Base-by-base conservation (phyloP, 2,797 vertebrate genomes). In the Chaetophractus vellerosus region DNA sequence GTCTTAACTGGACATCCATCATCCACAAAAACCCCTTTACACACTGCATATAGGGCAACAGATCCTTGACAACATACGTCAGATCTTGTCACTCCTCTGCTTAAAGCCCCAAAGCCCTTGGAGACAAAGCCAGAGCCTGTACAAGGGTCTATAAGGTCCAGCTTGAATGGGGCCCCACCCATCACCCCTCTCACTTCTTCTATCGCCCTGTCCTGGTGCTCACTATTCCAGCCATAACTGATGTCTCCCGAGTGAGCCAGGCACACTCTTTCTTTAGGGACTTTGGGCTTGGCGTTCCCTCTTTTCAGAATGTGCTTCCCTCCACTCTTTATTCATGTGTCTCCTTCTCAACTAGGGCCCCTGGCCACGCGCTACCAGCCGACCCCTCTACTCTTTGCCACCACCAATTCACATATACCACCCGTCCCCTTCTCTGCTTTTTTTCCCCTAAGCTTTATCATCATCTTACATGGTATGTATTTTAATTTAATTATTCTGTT, bases 161-260 rank as follows among this genome's bases (percentile, higher is more conserved):
- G 2, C 5, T n/a, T 41, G 38, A 9, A 0, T 1, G 21, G 21
- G 38, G 55, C 8, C 11, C 55, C 18, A 8, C 19, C 6, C 14
- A 23, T 21, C 24, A 14, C 12, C 38, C 31, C 50, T 31, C 48
- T 9, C 28, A 2, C 21, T 9, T 23, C 18, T 66, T 50, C 71
- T n/a, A 2, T 57, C 9, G 28, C n/a, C 59, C 36, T 71, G 74
- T 21, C 11, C 26, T 31, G 4, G 28, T 5, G 38, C 26, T 74
- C 15, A 24, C 26, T 38, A 8, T 90, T 64, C 28, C 23, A 28
- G 64, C 19, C 66, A 14, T 18, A 0, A 3, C 9, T 36, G n/a
- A 21, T 28, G n/a, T 84, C 18, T 92, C 52, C 41, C 28, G 24
- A 55, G 59, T 18, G 36, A 85, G 14, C 52, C 52, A 10, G 57